Evolutionary conservation across 2,888 invertebrate species (phyloP).

Genomic region (Drosophila ustulata): DNA sequence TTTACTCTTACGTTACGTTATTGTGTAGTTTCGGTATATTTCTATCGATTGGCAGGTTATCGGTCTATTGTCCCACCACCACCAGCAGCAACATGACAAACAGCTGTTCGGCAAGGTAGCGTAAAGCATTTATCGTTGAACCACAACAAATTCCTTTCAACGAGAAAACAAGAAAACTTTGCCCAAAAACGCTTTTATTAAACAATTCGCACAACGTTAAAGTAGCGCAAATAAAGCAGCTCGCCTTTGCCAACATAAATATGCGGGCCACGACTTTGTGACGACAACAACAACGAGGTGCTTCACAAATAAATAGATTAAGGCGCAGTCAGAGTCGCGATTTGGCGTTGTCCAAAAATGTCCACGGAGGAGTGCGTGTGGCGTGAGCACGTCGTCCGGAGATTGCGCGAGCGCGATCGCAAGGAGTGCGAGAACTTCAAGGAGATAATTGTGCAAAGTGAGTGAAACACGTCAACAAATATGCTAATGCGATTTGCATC

Average conservation of each 20-base stretch:
- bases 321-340: not conserved
- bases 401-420: constrained; percentile 91
- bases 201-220: not conserved
- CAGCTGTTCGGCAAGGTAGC: constrained; percentile 49
- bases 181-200: constrained; percentile 9
- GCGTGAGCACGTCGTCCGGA: constrained; percentile 90
- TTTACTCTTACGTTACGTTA: not conserved
- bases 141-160: constrained; percentile 52
- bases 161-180: constrained; percentile 39
- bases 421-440: constrained; percentile 91
- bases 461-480: not conserved
- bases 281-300: constrained; percentile 23
- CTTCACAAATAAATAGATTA: constrained; percentile 2
- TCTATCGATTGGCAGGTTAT: constrained; percentile 12
- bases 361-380: constrained; percentile 86
- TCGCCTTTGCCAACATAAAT: constrained; percentile 17
- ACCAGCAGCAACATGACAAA: constrained; percentile 6
- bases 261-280: constrained; percentile 37
- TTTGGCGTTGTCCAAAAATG: constrained; percentile 66
- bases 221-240: not conserved
- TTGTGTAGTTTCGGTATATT: not conserved
- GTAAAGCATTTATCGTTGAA: constrained; percentile 43
- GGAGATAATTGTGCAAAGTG: constrained; percentile 93
- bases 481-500: not conserved
- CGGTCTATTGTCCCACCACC: constrained; percentile 32